Evolutionary conservation across 2,797 vertebrate genomes (phyloP), one percentile per base, ranked within the genome.

Genomic region (Anabas testudineus): DNA sequence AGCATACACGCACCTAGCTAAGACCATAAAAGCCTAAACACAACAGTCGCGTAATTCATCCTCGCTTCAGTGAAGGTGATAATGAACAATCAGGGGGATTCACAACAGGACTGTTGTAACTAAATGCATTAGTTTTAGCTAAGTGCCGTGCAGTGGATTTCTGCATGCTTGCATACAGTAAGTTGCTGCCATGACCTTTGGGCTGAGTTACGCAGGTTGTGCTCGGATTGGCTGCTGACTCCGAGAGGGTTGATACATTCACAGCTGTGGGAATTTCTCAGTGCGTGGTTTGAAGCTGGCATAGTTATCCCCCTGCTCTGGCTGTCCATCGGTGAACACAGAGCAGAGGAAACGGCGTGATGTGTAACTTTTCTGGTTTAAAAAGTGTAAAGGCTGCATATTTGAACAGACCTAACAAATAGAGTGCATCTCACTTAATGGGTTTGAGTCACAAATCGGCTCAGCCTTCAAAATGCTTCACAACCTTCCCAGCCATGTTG

Each of bases 391-490:
- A 73, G 39, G 76, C 80, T 88, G 86, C 78, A 84, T 75, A 85
- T 80, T 67, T 54, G 34, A 74, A 48, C 39, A 28, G 55, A 65
- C 22, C 39, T 7, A 28, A n/a, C 22, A 26, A 37, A 22, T 13
- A 2, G 21, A 57, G 32, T 1, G 45, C 58, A 22, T 71, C 47
- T 62, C 19, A 10, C 34, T 32, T 26, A 6, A 3, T 47, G 57
- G 71, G 76, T 87, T 88, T 86, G 83, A 82, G 88, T 89, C 90
- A 86, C 67, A 30, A 75, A 87, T 88, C 10, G 59, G 79, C 72
- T 77, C 67, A 36, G 63, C 21, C 28, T n/a, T n/a, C n/a, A n/a
- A n/a, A 41, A 43, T 1, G 36, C 3, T n/a, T 22, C n/a, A 10
- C 18, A 52, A 42, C 65, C 59, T 22, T 62, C 15, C 5, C 16